Evolutionary conservation across 2,113 vertebrate species (phyloP), one percentile per base, ranked within the genome.

Genomic region (Sinocyclocheilus grahami): DNA sequence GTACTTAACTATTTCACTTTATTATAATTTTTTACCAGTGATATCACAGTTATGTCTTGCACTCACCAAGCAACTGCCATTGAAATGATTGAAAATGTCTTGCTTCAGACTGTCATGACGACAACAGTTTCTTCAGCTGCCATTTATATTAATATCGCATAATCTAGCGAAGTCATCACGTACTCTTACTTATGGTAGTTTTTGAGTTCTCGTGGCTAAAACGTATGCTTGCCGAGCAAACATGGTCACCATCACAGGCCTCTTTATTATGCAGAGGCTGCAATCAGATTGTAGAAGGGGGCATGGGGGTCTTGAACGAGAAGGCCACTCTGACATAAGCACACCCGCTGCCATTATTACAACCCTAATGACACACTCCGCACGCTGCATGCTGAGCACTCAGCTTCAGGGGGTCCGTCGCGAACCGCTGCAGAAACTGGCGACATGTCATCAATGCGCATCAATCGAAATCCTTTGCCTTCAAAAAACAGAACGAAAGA

Each of bases 351-450:
- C 94, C 95, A 95, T 96, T 96, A 95, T 97, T 96, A 95, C 89
- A 92, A 93, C 93, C 92, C 93, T 97, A 97, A 97, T 97, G 96
- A 96, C 95, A 96, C 95, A 94, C 91, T 92, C 89, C 90, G 93
- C 92, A 95, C 92, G 95, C 86, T 88, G 94, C 98, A 93, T 93
- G 97, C 97, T 97, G 97, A 91, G 97, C 97, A 96, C 94, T 89
- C 92, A 95, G 95, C 92, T 93, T 95, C 96, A 91, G 95, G 97
- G 94, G 92, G 93, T 95, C 95, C 93, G 91, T 93, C 95, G 96
- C 93, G 95, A 95, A 95, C 78, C 89, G 90, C 96, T 96, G 94
- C 94, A 92, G 96, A 96, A 96, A 93, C 93, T 93, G 90, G 84
- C 86, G 94, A 93, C 94, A 94, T 95, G 95, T 95, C 95, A 94